Evolutionary conservation across 2,113 vertebrate genomes (phyloP), one percentile per base, ranked within the genome.

Genomic region (Oenanthe oenanthe): DNA sequence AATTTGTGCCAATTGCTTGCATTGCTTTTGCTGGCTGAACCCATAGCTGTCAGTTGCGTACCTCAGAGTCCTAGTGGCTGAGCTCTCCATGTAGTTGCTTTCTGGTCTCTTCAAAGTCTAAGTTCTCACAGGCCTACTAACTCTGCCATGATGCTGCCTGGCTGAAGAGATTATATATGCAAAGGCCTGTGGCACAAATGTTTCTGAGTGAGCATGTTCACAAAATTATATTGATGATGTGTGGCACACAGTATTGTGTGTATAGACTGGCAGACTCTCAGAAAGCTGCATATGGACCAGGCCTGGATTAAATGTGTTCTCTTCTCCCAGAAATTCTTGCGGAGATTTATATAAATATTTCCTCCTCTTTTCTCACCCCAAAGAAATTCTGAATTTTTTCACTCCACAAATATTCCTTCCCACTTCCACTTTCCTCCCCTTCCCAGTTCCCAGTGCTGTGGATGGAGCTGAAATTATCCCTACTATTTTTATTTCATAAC

Each of bases 401-500:
- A 88, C 85, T 91, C 74, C 36, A 61, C 88, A 77, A 85, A 78
- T 94, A 90, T 36, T 97, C 31, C 40, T 80, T 92, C 45, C 94
- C 91, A 77, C 94, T 88, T 92, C 92, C 88, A 62, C 82, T 73
- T 90, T 60, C 29, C 66, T 92, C 70, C 54, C 53, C 36, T 68
- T 26, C 57, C 42, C 38, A 66, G 4, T 51, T 88, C 61, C 48
- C 67, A 80, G 57, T 51, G 62, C 63, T 85, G 63, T 88, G 74
- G 72, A 78, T 81, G 38, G 48, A 86, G 56, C 75, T 90, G 83
- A 95, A 94, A 86, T 87, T 75, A 58, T 85, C 57, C 72, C 84
- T 93, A 54, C 58, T 95, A 94, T 96, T 96, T 96, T 94, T 75
- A 80, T 88, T 77, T 89, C 82, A 58, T 77, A 85, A 90, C 73